Conservation (phyloP, 2,113 vertebrate species). For the Gallinago undulata region DNA sequence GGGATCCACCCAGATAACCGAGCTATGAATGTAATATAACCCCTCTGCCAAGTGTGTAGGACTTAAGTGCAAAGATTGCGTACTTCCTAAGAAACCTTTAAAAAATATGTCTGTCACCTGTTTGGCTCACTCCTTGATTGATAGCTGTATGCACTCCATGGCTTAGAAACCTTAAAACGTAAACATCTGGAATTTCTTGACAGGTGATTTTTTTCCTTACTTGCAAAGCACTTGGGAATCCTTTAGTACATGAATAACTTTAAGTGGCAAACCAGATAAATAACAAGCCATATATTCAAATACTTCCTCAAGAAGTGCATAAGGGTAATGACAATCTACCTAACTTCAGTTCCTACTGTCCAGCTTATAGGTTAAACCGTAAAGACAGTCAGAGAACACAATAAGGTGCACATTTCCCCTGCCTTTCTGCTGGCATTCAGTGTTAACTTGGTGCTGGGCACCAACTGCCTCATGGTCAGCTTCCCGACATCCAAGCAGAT, state of each 20-base stretch:
- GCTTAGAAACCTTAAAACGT: neutral
- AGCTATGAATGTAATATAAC: neutral
- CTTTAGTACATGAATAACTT: neutral
- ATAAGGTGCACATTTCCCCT: neutral
- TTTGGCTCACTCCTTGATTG: neutral
- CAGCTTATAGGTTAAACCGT: neutral
- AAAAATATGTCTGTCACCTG: neutral
- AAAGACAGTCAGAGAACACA: neutral
- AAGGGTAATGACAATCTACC: neutral
- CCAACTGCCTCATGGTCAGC: neutral
- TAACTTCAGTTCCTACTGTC: neutral
- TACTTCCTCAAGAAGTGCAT: neutral
- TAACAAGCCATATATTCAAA: neutral
- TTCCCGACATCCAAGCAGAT: neutral
- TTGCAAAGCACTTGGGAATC: slow-evolving; percentile 30
- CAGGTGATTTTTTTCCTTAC: slow-evolving; percentile 17
- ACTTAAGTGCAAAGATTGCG: neutral
- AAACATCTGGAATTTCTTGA: slow-evolving; percentile 47
- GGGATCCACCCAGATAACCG: neutral
- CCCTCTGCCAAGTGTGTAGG: neutral
- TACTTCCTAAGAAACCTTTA: neutral
- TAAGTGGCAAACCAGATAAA: slow-evolving; percentile 18
- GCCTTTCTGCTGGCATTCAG: neutral
- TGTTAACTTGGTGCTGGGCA: neutral
- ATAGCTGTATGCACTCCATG: neutral